phyloP scores from a whole-genome alignment of 2,888 invertebrate genomes.

The Lepidocyrtinus sp. region DNA sequence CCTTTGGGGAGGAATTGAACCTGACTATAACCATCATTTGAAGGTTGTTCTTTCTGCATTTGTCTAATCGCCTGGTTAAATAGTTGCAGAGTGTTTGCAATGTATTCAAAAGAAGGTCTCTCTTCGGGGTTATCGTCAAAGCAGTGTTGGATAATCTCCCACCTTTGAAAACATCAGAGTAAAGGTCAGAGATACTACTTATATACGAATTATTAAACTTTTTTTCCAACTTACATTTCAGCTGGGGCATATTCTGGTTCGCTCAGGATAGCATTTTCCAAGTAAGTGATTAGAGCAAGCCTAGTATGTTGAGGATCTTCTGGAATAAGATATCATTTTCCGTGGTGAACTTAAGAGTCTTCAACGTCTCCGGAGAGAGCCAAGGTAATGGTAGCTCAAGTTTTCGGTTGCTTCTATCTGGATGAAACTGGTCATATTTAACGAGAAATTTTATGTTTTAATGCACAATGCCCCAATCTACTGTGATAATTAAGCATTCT shows the following conservation, averaged over 20 bases:
- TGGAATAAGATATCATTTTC: slow-evolving; percentile 56
- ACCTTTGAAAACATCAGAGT: slow-evolving; percentile 14
- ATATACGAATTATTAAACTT: neutral
- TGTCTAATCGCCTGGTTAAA: too few species aligned
- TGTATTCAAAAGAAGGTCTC: slow-evolving; percentile 45
- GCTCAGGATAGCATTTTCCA: slow-evolving; percentile 15
- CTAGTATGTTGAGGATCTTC: slow-evolving; percentile 25
- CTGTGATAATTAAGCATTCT: neutral
- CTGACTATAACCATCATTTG: too few species aligned
- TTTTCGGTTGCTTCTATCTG: neutral
- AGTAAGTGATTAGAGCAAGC: neutral
- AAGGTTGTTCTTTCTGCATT: too few species aligned
- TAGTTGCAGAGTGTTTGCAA: too few species aligned
- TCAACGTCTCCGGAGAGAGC: slow-evolving; percentile 47
- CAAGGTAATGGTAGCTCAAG: slow-evolving; percentile 45
- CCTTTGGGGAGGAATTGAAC: too few species aligned
- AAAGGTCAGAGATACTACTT: neutral
- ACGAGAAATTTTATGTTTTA: too few species aligned
- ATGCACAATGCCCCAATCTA: too few species aligned
- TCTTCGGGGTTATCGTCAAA: slow-evolving; percentile 30
- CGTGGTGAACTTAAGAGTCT: slow-evolving; percentile 35
- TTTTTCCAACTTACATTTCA: slow-evolving; percentile 23
- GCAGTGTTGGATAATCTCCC: slow-evolving; percentile 40
- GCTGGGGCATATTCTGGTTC: slow-evolving; percentile 35
- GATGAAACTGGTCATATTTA: too few species aligned